Conservation (phyloP, 2,888 invertebrate species). For the Saturnia pavonia region DNA sequence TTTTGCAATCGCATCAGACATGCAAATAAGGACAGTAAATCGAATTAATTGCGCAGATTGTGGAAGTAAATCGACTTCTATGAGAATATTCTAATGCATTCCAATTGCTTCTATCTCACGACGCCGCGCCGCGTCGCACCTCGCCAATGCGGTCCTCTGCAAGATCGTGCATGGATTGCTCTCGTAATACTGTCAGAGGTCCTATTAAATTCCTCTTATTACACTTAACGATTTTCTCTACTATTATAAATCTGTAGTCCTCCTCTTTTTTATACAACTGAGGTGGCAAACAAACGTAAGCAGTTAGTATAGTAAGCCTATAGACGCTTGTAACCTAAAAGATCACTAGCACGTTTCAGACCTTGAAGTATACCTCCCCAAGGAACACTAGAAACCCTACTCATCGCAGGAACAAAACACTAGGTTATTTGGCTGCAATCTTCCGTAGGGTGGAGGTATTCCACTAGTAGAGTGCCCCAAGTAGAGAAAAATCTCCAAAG, state of each 20-base stretch:
- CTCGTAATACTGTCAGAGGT: background rate
- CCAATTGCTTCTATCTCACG: constrained; percentile 29
- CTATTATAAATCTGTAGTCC: background rate
- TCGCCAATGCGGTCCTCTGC: constrained; percentile 4
- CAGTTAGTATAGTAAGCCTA: no score
- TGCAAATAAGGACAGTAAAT: constrained; percentile 52
- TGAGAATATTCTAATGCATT: constrained; percentile 43
- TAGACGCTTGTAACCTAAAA: no score
- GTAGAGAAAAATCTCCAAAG: no score
- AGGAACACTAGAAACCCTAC: no score
- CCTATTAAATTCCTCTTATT: background rate
- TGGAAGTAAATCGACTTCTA: constrained; percentile 44
- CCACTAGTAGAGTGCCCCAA: no score
- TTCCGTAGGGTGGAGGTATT: no score
- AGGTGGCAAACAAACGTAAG: no score
- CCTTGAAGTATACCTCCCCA: no score
- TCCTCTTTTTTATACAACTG: no score
- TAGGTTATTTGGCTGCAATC: no score
- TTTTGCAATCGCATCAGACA: constrained; percentile 36
- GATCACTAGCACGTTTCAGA: no score
- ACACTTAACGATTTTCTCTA: background rate
- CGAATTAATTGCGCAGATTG: constrained; percentile 53
- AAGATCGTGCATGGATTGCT: background rate
- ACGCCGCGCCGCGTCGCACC: constrained; percentile 8
- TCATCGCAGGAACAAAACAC: no score